These are phyloP conservation scores for Cydia strobilella DNA, from an alignment of 1,140 invertebrate species.

Conservation along the genomic window DNA sequence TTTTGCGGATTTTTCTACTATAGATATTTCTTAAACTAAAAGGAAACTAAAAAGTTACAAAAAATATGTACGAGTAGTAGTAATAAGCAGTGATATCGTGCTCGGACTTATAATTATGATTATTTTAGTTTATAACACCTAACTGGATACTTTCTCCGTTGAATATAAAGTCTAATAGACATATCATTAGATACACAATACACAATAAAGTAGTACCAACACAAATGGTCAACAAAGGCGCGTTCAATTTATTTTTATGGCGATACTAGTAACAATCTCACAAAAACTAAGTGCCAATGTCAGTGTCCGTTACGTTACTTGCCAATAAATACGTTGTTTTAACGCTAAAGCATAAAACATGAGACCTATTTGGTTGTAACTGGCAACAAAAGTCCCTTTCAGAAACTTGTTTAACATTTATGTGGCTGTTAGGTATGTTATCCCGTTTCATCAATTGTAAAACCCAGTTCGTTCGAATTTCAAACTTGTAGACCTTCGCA, in stretches of 20 bases:
- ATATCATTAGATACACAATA: background rate
- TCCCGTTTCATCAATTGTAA: conserved; percentile 15
- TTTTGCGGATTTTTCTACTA: too few relatives aligned
- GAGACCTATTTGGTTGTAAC: conserved; percentile 1
- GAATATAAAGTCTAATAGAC: too few relatives aligned
- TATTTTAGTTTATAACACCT: too few relatives aligned
- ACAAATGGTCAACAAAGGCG: background rate
- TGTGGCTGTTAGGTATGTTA: background rate
- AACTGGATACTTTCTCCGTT: too few relatives aligned
- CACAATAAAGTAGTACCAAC: background rate
- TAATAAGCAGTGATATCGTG: too few relatives aligned
- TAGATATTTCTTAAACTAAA: too few relatives aligned
- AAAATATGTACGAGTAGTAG: too few relatives aligned
- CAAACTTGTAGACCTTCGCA: background rate
- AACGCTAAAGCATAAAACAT: conserved; percentile 4
- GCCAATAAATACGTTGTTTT: conserved; percentile 5
- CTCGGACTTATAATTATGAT: too few relatives aligned
- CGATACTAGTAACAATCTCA: background rate
- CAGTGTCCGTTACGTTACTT: conserved; percentile 4
- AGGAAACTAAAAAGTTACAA: too few relatives aligned
- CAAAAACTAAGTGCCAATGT: conserved; percentile 11
- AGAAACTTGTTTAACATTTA: conserved; percentile 25
- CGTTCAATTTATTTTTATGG: background rate
- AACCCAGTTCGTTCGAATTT: conserved; percentile 15
- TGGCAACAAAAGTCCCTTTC: conserved; percentile 13